Evolutionary conservation across 2,888 invertebrate genomes (phyloP), one percentile per base, ranked within the genome.

Genomic region (Iphiclides podalirius): DNA sequence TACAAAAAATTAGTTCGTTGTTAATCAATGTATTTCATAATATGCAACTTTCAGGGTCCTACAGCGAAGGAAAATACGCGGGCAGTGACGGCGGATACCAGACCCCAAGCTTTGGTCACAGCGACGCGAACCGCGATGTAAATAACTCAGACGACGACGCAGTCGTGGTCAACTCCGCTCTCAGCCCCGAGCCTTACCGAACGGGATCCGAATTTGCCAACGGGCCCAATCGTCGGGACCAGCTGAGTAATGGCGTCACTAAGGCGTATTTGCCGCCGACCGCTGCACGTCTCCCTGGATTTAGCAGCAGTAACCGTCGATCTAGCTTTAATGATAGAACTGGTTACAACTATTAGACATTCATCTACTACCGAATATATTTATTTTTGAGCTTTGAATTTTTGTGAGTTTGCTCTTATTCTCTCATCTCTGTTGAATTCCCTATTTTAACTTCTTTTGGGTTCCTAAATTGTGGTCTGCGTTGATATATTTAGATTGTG

Each of bases 11-110:
- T n/a, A n/a, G n/a, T n/a, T n/a, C n/a, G n/a, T n/a, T n/a, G n/a
- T n/a, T n/a, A n/a, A n/a, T n/a, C n/a, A n/a, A n/a, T n/a, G n/a
- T n/a, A n/a, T n/a, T n/a, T n/a, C n/a, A n/a, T n/a, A n/a, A n/a
- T n/a, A n/a, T n/a, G n/a, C n/a, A n/a, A n/a, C 31, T 56, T 58
- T 2, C 67, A 86, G 87, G 86, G 13, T 75, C 79, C 0, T 87
- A 86, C 71, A 77, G 67, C 46, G 80, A 76, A 54, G 74, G 55
- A 12, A 86, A 84, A 66, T 86, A 80, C 52, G 54, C 55, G 2
- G 61, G 55, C 16, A 64, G 58, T 33, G 59, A 33, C 36, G 55
- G 47, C 23, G 48, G 47, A 14, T 57, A 41, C 9, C 16, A 40
- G 13, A 42, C 40, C 13, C 28, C 41, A 6, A 50, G 40, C 40